Evolutionary conservation across 2,113 vertebrate genomes (phyloP).

Genomic region (Desmodus rotundus): DNA sequence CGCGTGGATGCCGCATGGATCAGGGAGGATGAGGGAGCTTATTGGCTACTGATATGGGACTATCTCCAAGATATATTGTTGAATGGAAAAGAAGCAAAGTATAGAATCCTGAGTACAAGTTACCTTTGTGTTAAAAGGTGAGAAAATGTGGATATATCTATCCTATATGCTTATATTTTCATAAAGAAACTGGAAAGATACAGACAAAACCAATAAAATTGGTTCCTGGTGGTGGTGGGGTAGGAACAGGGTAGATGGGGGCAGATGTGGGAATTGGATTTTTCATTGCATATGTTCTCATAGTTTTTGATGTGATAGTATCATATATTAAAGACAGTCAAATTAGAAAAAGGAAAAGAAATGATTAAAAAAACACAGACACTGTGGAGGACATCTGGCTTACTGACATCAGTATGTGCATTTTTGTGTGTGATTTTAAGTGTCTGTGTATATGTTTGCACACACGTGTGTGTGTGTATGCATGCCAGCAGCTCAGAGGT

Average conservation of each 20-base stretch:
- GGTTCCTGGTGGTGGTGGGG: neutral
- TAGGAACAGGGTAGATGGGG: neutral
- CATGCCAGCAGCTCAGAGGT: neutral
- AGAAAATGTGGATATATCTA: neutral
- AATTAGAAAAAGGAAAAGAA: neutral
- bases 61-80: neutral
- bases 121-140: neutral
- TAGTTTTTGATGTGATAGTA: neutral
- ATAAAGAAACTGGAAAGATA: neutral
- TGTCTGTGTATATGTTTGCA: too few species aligned
- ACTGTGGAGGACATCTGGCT: neutral
- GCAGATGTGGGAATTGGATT: neutral
- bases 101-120: neutral
- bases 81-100: neutral
- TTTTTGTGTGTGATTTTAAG: neutral
- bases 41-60: neutral
- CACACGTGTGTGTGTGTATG: accelerated
- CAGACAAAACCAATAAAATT: neutral
- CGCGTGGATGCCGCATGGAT: accelerated
- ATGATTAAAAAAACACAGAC: neutral
- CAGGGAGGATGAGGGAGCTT: neutral
- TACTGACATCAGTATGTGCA: neutral
- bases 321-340: neutral
- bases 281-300: neutral
- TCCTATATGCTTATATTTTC: neutral